A percentile compares a stretch with the other conserved stretches of the same genome.
phyloP scores from a whole-genome alignment of 1,140 invertebrate genomes.

The Nasonia vitripennis region DNA sequence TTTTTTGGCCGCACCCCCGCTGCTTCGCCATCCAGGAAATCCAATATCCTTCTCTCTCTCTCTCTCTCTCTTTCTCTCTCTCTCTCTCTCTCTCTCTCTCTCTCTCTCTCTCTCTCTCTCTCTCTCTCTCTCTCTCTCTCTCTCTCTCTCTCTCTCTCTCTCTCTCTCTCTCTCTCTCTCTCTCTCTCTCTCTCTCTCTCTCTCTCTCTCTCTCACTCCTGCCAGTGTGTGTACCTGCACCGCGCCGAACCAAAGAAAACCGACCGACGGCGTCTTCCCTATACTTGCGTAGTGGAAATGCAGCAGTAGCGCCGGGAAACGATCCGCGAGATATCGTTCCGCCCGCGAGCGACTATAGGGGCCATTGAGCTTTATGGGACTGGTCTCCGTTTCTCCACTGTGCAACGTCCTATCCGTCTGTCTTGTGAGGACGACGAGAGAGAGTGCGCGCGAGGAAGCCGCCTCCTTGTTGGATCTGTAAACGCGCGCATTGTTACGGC shows the following conservation, averaged over 20 bases:
- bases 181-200: too few relatives aligned
- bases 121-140: too few relatives aligned
- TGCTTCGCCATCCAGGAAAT: slow-evolving; percentile 3
- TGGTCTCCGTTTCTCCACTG: background rate
- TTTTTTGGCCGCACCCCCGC: background rate
- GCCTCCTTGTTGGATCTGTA: background rate
- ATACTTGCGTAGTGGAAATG: background rate
- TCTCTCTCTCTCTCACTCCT: too few relatives aligned
- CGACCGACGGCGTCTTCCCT: background rate
- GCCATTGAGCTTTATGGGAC: background rate
- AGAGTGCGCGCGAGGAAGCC: background rate
- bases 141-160: too few relatives aligned
- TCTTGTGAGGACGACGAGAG: background rate
- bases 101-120: too few relatives aligned
- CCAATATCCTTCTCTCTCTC: slow-evolving; percentile 14
- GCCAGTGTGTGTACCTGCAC: background rate
- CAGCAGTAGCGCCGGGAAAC: background rate
- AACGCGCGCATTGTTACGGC: background rate
- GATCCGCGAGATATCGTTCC: slow-evolving; percentile 16
- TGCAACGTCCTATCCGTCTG: background rate
- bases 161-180: too few relatives aligned
- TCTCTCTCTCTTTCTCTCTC: background rate
- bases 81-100: too few relatives aligned
- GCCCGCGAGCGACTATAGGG: background rate
- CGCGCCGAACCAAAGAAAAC: background rate